Base-by-base conservation (phyloP, 1,140 invertebrate species). In the Drosophila eugracilis region DNA sequence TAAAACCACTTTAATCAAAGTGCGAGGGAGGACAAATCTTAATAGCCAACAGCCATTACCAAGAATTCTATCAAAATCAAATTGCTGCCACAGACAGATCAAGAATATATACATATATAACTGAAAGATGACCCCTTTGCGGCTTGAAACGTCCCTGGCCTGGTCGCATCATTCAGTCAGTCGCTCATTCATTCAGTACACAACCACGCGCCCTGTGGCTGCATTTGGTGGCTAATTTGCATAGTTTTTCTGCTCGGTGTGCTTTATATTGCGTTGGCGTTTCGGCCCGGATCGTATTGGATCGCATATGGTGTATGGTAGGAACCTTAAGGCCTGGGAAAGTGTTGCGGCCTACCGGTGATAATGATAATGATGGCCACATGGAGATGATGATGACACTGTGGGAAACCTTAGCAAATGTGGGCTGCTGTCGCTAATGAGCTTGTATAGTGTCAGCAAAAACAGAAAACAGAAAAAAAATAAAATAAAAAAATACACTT, bases 391-490 rank as follows among this genome's bases (percentile, higher is more conserved):
- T 81, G 77, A 86, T 81, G 77, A 81, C 69, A 88, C 81, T 86
- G 81, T 86, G 81, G 81, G 81, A 86, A 86, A 86, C 81, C 83
- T 85, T 85, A 85, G 58, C 53, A 77, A 80, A 74, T 86, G 81
- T 85, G 73, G 81, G 81, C 67, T 86, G 81, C 59, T 65, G 72
- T 60, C 75, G 42, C 54, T 85, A 86, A 85, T 85, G 81, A 85
- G 81, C 76, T 86, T 70, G 81, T 76, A n/a, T n/a, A 73, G 80
- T 83, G 60, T 80, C 78, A 70, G 69, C 62, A 75, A 28, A 79
- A 62, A 45, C 37, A 53, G 24, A 52, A 30, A 60, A 41, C 19
- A 49, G 34, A 63, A 60, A 39, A 15, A 17, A 17, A 15, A 17
- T 15, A 21, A 12, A 39, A 19, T 19, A 19, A 41, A 39, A 41